Conservation (phyloP, 2,888 invertebrate genomes). For the Noctua janthe region DNA sequence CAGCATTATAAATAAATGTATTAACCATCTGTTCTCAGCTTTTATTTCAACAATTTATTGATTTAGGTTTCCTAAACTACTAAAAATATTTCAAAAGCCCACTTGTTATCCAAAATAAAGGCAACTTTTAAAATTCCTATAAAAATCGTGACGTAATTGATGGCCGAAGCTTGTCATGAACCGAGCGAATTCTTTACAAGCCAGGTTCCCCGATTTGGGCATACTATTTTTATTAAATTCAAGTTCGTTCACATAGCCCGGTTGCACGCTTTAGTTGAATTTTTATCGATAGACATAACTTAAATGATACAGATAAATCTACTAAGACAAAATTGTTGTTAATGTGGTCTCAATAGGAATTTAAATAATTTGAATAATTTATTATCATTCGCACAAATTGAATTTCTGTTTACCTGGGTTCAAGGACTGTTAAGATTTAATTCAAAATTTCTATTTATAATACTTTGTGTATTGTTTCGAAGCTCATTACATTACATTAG, state of each 20-base stretch:
- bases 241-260: conserved; percentile 64
- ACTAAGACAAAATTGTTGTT: neutral
- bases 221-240: conserved; percentile 56
- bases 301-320: neutral
- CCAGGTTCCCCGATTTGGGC: conserved; percentile 61
- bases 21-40: neutral
- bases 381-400: neutral
- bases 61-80: conserved; percentile 1
- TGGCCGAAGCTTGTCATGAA: conserved; percentile 47
- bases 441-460: neutral
- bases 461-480: neutral
- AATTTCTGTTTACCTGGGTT: neutral
- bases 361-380: neutral
- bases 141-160: conserved; percentile 50
- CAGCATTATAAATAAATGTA: neutral
- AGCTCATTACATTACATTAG: neutral
- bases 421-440: neutral
- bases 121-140: conserved; percentile 30
- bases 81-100: conserved; percentile 4
- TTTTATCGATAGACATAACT: neutral
- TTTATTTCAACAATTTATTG: neutral
- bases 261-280: conserved; percentile 11
- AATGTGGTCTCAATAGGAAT: neutral
- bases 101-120: conserved; percentile 22
- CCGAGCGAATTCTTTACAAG: conserved; percentile 58